phyloP scores from a whole-genome alignment of 2,888 invertebrate species.

The Amblyjoppa proteus region DNA sequence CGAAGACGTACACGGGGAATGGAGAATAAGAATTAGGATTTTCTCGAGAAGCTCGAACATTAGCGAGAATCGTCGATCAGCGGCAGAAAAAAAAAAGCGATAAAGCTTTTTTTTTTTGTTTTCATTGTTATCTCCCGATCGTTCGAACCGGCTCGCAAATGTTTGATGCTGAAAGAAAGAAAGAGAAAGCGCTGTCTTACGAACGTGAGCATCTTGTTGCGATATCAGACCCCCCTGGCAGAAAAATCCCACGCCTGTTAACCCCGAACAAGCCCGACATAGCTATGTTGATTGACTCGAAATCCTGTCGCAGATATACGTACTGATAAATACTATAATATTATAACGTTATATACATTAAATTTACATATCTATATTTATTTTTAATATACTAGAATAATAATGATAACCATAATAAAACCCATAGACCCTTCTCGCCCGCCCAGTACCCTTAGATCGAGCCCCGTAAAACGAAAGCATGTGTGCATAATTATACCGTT shows the following conservation, averaged over 20 bases:
- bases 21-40: conserved; percentile 53
- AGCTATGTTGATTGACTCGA: conserved; percentile 61
- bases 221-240: conserved; percentile 74
- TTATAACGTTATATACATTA: conserved; percentile 27
- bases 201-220: conserved; percentile 83
- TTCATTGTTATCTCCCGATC: not conserved
- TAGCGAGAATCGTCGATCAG: not conserved
- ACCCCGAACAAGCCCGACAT: conserved; percentile 76
- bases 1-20: conserved; percentile 80
- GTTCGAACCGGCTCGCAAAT: conserved; percentile 59
- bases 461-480: conserved; percentile 66
- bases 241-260: conserved; percentile 73
- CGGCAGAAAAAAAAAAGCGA: not conserved
- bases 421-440: conserved; percentile 64
- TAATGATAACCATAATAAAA: conserved; percentile 38
- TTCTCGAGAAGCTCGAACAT: conserved; percentile 56
- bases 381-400: conserved; percentile 49
- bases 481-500: conserved; percentile 58
- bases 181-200: conserved; percentile 64
- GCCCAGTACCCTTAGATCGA: conserved; percentile 61
- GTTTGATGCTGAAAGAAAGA: conserved; percentile 52
- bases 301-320: conserved; percentile 60
- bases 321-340: conserved; percentile 30
- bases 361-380: conserved; percentile 10
- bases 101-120: not conserved